Evolutionary conservation across 2,797 vertebrate genomes (phyloP), one percentile per base, ranked within the genome.

Genomic region (Poeciliopsis paucimaculata): DNA sequence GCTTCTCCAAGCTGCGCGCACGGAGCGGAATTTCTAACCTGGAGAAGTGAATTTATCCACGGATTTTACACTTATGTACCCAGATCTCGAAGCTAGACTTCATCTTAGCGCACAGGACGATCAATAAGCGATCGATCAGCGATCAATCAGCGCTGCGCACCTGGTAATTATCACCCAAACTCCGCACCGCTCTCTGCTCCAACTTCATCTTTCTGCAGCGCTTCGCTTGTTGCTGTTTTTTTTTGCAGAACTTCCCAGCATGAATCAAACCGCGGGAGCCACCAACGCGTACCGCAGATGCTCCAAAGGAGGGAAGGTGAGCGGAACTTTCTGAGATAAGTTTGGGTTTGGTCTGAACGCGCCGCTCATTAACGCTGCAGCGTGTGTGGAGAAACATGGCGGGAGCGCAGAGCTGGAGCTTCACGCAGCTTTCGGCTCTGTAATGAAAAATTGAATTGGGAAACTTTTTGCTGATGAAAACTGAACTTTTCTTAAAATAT

Each of bases 211-310:
- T 86, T 86, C 86, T 86, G 71, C 1, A 76, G 46, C 13, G 31
- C 64, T 16, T 74, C 53, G 16, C 49, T 23, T 7, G 2, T 49
- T 51, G 7, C 20, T 20, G 6, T 49, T 18, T 18, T 18, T 36
- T 1, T 78, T 68, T 5, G n/a, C 84, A 94, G 93, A 86, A 82
- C 79, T 91, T 90, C 72, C 43, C 84, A 82, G 73, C 91, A 99
- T 99, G 98, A 99, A 99, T 89, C 98, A 99, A 93, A 99, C 98
- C 0, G 98, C 98, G 0, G 97, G 97, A 77, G 97, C 95, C 78
- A 96, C 96, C 39, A 98, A 99, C 49, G 96, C 96, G 73, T 97
- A 99, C 83, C 95, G 97, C 82, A 96, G 97, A 82, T 98, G 98
- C 87, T 87, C 96, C 86, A 99, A 97, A 62, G 96, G 95, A 73